Evolutionary conservation across 2,113 vertebrate genomes (phyloP), one percentile per base, ranked within the genome.

Genomic region (Saguinus midas): DNA sequence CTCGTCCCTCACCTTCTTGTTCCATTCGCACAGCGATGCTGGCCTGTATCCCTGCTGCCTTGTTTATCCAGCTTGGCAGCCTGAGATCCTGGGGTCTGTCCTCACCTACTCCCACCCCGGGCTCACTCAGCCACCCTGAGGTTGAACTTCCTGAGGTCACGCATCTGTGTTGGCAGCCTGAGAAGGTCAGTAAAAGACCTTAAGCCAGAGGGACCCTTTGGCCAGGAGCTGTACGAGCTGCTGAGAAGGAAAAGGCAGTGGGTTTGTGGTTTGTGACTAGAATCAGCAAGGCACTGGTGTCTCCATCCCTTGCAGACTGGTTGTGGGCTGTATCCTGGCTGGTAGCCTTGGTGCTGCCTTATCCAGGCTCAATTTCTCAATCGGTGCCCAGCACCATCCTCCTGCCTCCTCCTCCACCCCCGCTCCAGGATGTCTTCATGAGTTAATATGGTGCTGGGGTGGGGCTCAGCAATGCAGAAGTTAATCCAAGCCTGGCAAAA

Each of bases 401-500:
- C 40, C 57, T 68, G 6, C 87, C 40, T 45, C 68, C 40, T 52
- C 79, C n/a, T 35, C 75, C 73, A 50, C 84, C 64, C 79, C 73
- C 23, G 9, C 55, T 48, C 84, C 66, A 72, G 88, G 52, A 91
- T 66, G n/a, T 84, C 91, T 88, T 57, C 61, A 35, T 70, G 92
- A 94, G 80, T 95, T 95, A 61, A 95, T 66, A 43, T 32, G 23
- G 37, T 85, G 85, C 86, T 87, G 43, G 81, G 79, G 37, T 76
- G 84, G 90, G 35, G 78, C 73, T 90, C n/a, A 45, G 95, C 68
- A 78, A 81, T 75, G 78, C 64, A 84, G 45, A 96, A 92, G 76
- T 97, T 94, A 96, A 96, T 94, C 90, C 37, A n/a, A 87, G 58
- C 94, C 97, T 92, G 82, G 96, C 70, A 87, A 84, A 96, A 91